These are phyloP conservation scores for Hippocampus abdominalis DNA, from an alignment of 2,113 vertebrate genomes.

Conservation along the genomic window DNA sequence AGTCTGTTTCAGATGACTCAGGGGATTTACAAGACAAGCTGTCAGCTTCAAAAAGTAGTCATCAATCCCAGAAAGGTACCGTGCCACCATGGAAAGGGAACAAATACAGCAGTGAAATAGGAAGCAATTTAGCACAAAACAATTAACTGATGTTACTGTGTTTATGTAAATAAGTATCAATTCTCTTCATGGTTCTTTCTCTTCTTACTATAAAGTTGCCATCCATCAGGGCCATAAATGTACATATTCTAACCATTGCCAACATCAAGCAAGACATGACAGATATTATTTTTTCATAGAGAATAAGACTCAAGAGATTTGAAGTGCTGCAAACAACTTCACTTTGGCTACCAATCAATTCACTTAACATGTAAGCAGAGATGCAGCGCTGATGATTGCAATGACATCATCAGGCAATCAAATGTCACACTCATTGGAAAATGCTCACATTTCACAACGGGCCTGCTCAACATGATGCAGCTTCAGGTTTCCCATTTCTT, in stretches of 20 bases:
- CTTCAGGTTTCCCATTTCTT: no score
- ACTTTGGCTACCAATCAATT: no score
- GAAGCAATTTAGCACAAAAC: background rate
- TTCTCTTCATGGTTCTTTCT: background rate
- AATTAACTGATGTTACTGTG: background rate
- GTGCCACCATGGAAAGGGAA: conserved; percentile 81
- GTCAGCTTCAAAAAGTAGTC: conserved; percentile 52
- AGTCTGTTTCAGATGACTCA: conserved; percentile 95
- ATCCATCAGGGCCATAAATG: background rate
- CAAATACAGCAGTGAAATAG: conserved; percentile 33
- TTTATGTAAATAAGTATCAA: background rate
- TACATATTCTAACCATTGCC: background rate
- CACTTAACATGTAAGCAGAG: no score
- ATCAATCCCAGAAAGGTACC: conserved; percentile 63
- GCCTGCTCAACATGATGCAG: no score
- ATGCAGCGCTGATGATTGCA: no score
- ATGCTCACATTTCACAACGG: no score
- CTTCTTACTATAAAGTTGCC: background rate
- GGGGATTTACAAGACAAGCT: conserved; percentile 73
- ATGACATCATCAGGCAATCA: no score
- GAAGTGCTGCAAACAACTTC: no score
- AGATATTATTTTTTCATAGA: no score
- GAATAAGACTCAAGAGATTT: no score
- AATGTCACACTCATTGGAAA: no score
- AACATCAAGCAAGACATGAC: no score